Conservation (phyloP, 1,140 invertebrate genomes). For the Heliconius nattereri region DNA sequence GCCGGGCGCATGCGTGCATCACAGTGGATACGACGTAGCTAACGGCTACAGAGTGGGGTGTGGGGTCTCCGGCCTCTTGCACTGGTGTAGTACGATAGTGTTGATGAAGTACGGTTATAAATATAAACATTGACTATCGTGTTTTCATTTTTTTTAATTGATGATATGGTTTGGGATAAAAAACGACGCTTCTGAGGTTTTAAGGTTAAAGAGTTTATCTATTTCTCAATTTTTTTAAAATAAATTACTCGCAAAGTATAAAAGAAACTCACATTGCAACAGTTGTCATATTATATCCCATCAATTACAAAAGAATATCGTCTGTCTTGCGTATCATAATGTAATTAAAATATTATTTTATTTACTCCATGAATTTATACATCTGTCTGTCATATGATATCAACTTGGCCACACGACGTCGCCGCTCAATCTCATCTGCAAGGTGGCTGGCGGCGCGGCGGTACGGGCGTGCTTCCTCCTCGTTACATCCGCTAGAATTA, state of each 20-base stretch:
- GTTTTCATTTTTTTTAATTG: no score
- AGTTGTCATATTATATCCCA: no score
- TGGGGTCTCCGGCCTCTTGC: constrained; percentile 22
- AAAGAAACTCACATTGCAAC: no score
- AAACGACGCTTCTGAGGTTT: no score
- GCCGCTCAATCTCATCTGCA: neutral
- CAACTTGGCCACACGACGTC: neutral
- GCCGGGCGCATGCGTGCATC: constrained; percentile 52
- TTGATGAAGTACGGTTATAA: neutral
- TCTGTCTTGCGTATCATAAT: no score
- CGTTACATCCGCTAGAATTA: constrained; percentile 4
- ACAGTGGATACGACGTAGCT: constrained; percentile 52
- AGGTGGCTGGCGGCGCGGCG: neutral
- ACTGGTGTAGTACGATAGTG: neutral
- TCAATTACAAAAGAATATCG: no score
- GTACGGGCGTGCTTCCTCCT: neutral
- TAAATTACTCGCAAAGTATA: no score
- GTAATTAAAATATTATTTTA: no score
- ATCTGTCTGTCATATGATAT: neutral
- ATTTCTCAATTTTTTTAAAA: no score
- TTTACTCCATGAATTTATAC: neutral
- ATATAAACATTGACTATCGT: no score
- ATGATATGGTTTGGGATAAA: no score
- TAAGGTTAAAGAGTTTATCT: no score
- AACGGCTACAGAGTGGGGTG: constrained; percentile 44